Conservation (phyloP, 1,140 invertebrate species). For the Phocides pigmalion region DNA sequence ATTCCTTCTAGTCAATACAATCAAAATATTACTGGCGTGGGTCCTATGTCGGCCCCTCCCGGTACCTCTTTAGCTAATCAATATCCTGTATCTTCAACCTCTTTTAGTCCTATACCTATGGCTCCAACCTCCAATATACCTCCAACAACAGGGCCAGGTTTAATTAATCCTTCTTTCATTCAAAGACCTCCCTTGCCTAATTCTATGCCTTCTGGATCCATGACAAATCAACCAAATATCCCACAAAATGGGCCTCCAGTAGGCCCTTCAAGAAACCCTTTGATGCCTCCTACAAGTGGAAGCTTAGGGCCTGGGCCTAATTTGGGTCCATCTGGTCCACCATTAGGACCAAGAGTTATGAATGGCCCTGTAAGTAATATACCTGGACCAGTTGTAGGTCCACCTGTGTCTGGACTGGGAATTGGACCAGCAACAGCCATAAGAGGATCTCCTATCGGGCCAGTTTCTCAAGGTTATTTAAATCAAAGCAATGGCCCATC, state of each 20-base stretch:
- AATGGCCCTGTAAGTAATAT: constrained; percentile 49
- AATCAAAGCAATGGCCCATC: constrained; percentile 40
- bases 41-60: constrained; percentile 27
- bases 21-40: constrained; percentile 65
- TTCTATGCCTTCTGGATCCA: constrained; percentile 39
- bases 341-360: constrained; percentile 44
- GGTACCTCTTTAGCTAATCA: constrained; percentile 39
- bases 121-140: constrained; percentile 46
- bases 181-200: constrained; percentile 44
- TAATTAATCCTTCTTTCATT: constrained; percentile 46
- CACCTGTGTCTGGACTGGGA: constrained; percentile 34
- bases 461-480: constrained; percentile 24
- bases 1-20: constrained; percentile 73
- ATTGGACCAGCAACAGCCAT: constrained; percentile 25
- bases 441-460: constrained; percentile 36
- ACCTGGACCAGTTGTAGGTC: constrained; percentile 33
- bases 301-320: constrained; percentile 36
- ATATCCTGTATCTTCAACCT: constrained; percentile 53
- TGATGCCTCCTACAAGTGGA: constrained; percentile 36
- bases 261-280: constrained; percentile 44
- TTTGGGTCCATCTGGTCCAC: constrained; percentile 20
- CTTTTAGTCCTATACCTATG: constrained; percentile 47
- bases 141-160: constrained; percentile 40
- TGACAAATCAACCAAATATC: constrained; percentile 54
- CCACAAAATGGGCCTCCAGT: constrained; percentile 48